Conservation (phyloP, 2,797 vertebrate species). For the Peromyscus attwateri region DNA sequence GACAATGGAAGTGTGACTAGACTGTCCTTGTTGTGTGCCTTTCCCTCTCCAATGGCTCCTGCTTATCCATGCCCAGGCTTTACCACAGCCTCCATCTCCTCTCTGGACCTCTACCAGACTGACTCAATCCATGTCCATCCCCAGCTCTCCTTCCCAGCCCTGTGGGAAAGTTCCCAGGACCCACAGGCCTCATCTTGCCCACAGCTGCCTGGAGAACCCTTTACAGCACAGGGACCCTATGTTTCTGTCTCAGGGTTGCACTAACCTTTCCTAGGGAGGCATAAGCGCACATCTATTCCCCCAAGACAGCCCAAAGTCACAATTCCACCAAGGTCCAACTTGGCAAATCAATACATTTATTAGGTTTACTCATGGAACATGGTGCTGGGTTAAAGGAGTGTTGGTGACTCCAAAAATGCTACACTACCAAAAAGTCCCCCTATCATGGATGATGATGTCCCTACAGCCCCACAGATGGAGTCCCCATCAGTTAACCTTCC, state of each 20-base stretch:
- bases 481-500: not conserved
- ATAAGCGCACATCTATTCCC: not conserved
- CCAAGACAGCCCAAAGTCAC: not conserved
- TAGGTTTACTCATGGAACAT: too few species aligned
- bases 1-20: not conserved
- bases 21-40: not conserved
- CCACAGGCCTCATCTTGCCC: not conserved
- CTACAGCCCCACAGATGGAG: not conserved
- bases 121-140: not conserved
- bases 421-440: too few species aligned
- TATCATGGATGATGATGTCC: not conserved
- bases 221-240: not conserved
- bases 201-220: not conserved
- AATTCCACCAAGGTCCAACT: not conserved
- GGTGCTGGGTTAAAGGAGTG: not conserved
- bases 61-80: too few species aligned
- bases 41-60: not conserved
- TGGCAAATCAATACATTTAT: not conserved
- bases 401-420: not conserved
- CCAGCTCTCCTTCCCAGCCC: not conserved
- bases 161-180: not conserved
- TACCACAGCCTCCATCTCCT: not conserved
- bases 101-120: not conserved
- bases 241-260: not conserved
- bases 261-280: not conserved